Conservation (phyloP, 2,797 vertebrate genomes). For the Avahi laniger region DNA sequence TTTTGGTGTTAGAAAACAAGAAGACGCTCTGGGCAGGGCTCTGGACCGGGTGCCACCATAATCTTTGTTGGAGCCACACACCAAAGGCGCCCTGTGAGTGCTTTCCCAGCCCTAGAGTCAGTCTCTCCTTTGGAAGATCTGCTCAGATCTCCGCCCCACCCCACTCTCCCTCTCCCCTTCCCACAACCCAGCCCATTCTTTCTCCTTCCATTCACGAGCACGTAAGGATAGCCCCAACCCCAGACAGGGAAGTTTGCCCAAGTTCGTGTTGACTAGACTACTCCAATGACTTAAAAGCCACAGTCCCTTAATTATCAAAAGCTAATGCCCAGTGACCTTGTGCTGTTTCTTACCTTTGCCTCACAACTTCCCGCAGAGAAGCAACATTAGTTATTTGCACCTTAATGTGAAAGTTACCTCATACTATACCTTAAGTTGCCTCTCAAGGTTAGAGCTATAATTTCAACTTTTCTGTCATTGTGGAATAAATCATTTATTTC, state of each 20-base stretch:
- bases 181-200: not conserved
- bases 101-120: not conserved
- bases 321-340: not conserved
- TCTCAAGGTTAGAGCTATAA: not conserved
- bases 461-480: not conserved
- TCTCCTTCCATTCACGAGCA: not conserved
- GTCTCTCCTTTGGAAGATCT: not conserved
- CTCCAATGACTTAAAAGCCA: not conserved
- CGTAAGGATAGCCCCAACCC: not conserved
- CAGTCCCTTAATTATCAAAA: not conserved
- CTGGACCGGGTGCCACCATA: not conserved
- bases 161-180: not conserved
- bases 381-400: not conserved
- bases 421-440: not conserved
- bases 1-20: not conserved
- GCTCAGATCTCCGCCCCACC: not conserved
- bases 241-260: not conserved
- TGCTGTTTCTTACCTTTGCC: not conserved
- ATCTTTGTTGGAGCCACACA: not conserved
- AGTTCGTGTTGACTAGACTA: not conserved
- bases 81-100: not conserved
- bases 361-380: not conserved
- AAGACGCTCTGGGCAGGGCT: not conserved
- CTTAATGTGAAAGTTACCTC: not conserved
- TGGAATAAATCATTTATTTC: not conserved